Evolutionary conservation across 1,140 invertebrate genomes (phyloP), one percentile per base, ranked within the genome.

Genomic region (Achatina immaculata): DNA sequence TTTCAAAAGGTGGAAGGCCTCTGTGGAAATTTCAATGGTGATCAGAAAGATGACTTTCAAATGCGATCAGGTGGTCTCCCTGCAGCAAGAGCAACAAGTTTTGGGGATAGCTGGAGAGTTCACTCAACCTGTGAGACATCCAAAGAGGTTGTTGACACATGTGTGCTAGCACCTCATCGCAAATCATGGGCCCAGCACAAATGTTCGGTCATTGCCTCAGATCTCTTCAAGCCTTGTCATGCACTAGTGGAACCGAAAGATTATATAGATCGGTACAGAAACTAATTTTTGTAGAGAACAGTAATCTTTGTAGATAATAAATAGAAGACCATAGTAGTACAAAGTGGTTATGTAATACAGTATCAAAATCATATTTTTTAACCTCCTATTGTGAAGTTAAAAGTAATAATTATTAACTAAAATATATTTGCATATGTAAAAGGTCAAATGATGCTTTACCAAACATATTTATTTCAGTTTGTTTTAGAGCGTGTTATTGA

Each of bases 21-120:
- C 1, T 98, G 96, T 90, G 96, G 97, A 0, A 97, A 98, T 90
- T 98, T 95, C 89, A 96, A 98, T 89, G 94, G 94, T 38, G 94
- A 97, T 86, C 85, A 86, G 43, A 85, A 82, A n/a, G 88, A 91
- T 82, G 90, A 91, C 74, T 97, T 97, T 92, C 94, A 95, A 88
- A 95, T 95, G 7, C 96, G 96, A 0, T 93, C 94, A 34, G 93
- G 92, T 7, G 95, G 95, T 0, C 89, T 94, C 31, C 91, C 94
- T 1, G 95, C 96, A 87, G 94, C 93, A 0, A 95, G 94, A 14
- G 92, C 85, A 28, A 86, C 94, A 0, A 90, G 95, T 11, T 98
- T 98, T 89, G 96, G 94, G 0, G 95, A 97, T 89, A 95, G 95
- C 4, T 98, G 96, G 96, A 95, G 95, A 86, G 91, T 96, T 31